Conservation (phyloP, 2,113 vertebrate species). For the Hippocampus barbouri region DNA sequence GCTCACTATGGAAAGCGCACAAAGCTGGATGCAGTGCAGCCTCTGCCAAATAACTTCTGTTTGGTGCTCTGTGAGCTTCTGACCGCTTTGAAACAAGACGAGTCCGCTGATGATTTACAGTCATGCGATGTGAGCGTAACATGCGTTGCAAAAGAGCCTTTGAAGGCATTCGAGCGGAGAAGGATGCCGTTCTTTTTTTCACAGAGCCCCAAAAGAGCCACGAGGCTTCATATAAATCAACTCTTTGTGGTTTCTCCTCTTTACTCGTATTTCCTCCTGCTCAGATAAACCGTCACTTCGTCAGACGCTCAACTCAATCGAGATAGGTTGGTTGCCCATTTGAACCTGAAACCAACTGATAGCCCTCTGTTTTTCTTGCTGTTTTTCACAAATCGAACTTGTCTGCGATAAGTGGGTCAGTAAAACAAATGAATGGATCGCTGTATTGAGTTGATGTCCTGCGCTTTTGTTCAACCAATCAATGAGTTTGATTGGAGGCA, state of each 20-base stretch:
- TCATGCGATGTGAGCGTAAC: background rate
- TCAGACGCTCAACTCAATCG: background rate
- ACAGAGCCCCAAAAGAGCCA: conserved; percentile 15
- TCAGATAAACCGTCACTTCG: background rate
- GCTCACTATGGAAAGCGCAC: too few species aligned
- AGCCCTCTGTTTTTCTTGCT: conserved; percentile 3
- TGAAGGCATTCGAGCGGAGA: conserved; percentile 1
- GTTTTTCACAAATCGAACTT: background rate
- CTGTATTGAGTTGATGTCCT: conserved; percentile 41
- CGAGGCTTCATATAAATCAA: conserved; percentile 30
- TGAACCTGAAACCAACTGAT: background rate
- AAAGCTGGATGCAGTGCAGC: too few species aligned
- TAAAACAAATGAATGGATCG: conserved; percentile 44
- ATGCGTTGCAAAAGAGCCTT: background rate
- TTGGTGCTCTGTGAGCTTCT: background rate
- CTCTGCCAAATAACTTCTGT: too few species aligned
- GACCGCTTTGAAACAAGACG: background rate
- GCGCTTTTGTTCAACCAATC: conserved; percentile 48
- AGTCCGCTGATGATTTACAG: background rate
- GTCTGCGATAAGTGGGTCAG: conserved; percentile 51
- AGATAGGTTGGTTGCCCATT: background rate
- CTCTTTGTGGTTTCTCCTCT: conserved; percentile 28
- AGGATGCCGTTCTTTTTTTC: conserved; percentile 1
- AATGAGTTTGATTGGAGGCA: conserved; percentile 43
- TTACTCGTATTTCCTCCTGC: conserved; percentile 28